Evolutionary conservation across 2,888 invertebrate species (phyloP).

Genomic region (Lepidocyrtoides sp.): DNA sequence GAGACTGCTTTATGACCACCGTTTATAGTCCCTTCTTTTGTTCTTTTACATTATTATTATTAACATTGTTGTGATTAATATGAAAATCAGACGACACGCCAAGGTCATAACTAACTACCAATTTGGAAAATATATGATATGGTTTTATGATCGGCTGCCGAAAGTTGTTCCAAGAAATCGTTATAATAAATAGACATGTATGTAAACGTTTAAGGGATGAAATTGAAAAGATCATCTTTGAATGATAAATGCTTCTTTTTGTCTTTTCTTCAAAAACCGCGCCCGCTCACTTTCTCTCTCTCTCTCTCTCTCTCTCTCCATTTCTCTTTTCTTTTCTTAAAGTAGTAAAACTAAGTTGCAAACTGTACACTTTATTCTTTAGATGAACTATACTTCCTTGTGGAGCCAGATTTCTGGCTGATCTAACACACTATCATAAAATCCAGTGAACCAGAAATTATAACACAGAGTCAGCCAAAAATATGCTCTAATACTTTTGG

Average conservation of each 20-base stretch:
- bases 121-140: conserved; percentile 51
- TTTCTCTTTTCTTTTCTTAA: neutral
- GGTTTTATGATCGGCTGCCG: conserved; percentile 22
- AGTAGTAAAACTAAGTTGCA: conserved; percentile 25
- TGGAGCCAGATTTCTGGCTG: conserved; percentile 75
- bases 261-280: conserved; percentile 25
- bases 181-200: conserved; percentile 24
- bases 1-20: conserved; percentile 1
- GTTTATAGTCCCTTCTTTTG: conserved; percentile 27
- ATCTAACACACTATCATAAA: conserved; percentile 77
- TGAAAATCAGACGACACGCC: conserved; percentile 50
- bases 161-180: conserved; percentile 48
- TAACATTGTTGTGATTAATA: conserved; percentile 54
- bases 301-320: no score
- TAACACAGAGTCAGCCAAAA: conserved; percentile 79
- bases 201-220: conserved; percentile 41
- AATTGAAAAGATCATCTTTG: conserved; percentile 52
- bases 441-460: conserved; percentile 80
- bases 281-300: neutral
- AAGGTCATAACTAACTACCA: conserved; percentile 61
- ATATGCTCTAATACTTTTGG: conserved; percentile 72
- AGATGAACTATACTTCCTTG: conserved; percentile 33
- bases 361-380: conserved; percentile 30
- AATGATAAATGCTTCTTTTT: conserved; percentile 52
- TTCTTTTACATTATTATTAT: neutral